phyloP scores from a whole-genome alignment of 2,113 vertebrate genomes.

The Pandion haliaetus region DNA sequence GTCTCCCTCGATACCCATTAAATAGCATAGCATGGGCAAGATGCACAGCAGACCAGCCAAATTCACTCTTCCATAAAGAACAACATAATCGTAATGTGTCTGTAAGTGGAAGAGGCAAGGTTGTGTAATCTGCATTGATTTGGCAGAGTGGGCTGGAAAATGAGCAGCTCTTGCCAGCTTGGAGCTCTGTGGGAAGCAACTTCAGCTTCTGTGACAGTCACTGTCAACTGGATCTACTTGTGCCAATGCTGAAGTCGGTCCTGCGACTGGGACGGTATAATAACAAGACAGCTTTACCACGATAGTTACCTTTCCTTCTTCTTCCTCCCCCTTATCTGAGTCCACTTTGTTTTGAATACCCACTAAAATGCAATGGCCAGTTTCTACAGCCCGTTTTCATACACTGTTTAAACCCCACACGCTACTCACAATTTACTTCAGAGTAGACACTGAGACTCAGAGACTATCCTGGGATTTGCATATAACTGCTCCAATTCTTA shows the following conservation, averaged over 20 bases:
- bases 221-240: background rate
- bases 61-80: conserved; percentile 28
- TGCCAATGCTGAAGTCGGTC: background rate
- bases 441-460: background rate
- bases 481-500: background rate
- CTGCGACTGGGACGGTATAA: background rate
- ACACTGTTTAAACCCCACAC: background rate
- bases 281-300: background rate
- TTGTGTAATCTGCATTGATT: conserved; percentile 58
- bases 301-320: background rate
- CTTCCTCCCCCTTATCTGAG: background rate
- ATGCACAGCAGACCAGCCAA: conserved; percentile 24
- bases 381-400: background rate
- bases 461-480: background rate
- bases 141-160: conserved; percentile 55
- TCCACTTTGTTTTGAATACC: background rate
- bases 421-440: background rate
- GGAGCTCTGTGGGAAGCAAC: conserved; percentile 38
- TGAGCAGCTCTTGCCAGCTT: conserved; percentile 34
- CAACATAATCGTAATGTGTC: background rate
- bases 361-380: background rate
- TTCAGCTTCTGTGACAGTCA: conserved; percentile 10
- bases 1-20: background rate
- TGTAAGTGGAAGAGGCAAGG: conserved; percentile 31
- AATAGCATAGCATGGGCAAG: background rate